A percentile compares a stretch with the other conserved stretches of the same genome.
These are phyloP conservation scores for Synanthedon formicaeformis DNA, from an alignment of 2,888 invertebrate genomes.

Conservation along the genomic window DNA sequence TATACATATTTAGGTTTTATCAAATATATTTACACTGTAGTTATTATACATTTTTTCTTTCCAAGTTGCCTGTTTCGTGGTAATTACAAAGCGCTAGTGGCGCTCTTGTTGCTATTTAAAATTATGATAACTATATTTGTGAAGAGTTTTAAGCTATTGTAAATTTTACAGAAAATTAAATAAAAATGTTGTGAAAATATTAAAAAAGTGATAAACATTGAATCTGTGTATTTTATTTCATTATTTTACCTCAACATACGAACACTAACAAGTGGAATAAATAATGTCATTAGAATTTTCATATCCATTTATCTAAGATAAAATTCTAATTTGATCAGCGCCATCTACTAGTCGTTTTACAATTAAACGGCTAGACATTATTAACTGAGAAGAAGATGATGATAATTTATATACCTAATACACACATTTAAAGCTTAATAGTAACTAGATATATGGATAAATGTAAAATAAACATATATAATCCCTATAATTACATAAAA, in stretches of 20 bases:
- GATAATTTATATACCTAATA: too few relatives aligned
- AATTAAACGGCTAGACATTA: too few relatives aligned
- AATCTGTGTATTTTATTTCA: conserved; percentile 39
- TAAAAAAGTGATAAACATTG: conserved; percentile 69
- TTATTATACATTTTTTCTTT: conserved; percentile 31
- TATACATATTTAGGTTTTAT: conserved; percentile 41
- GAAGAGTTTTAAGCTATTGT: conserved; percentile 70
- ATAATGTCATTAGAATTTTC: too few relatives aligned
- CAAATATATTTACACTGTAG: conserved; percentile 44
- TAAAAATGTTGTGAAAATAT: conserved; percentile 70
- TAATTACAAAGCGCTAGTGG: conserved; percentile 20
- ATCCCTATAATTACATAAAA: too few relatives aligned
- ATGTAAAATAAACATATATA: too few relatives aligned
- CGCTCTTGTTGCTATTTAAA: conserved; percentile 50
- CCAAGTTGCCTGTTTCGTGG: conserved; percentile 54
- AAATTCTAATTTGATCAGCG: too few relatives aligned
- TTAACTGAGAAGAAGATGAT: too few relatives aligned
- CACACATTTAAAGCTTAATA: too few relatives aligned
- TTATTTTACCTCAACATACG: background rate
- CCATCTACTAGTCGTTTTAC: too few relatives aligned
- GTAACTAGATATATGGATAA: too few relatives aligned
- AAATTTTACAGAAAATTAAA: conserved; percentile 70
- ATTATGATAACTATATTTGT: conserved; percentile 54
- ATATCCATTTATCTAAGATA: too few relatives aligned
- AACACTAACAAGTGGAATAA: too few relatives aligned